Evolutionary conservation across 2,888 invertebrate genomes (phyloP).

Genomic region (Pheosia gnoma): DNA sequence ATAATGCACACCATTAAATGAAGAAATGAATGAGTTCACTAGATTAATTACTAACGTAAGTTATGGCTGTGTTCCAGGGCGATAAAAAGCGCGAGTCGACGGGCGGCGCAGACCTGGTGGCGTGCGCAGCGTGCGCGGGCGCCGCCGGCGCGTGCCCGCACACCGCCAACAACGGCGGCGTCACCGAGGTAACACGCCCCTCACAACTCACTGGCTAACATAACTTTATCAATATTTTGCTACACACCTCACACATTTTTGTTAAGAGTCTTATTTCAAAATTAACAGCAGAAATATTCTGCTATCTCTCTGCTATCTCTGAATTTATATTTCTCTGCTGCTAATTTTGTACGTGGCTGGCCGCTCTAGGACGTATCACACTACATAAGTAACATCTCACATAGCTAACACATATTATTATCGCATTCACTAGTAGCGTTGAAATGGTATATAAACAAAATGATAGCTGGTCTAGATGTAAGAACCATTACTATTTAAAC

Average conservation of each 20-base stretch:
- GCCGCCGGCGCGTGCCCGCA: conserved; percentile 93
- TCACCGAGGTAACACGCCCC: conserved; percentile 88
- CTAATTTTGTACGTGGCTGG: not conserved
- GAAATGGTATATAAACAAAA: not conserved
- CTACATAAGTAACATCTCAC: not conserved
- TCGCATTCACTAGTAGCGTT: not conserved
- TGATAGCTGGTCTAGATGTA: not conserved
- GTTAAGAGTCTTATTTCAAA: not conserved
- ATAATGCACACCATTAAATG: no score
- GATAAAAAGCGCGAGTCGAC: conserved; percentile 93
- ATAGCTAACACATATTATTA: not conserved
- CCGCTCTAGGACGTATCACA: not conserved
- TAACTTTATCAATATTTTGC: conserved; percentile 38
- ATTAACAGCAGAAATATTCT: not conserved
- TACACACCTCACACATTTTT: conserved; percentile 4
- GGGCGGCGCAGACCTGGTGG: conserved; percentile 92
- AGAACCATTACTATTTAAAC: not conserved
- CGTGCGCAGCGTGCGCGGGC: conserved; percentile 90
- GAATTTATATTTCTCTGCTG: not conserved
- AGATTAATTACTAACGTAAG: not conserved
- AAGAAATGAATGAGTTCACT: no score
- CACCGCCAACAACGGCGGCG: conserved; percentile 94
- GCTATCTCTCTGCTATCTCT: not conserved
- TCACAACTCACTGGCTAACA: conserved; percentile 22
- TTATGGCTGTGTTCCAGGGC: conserved; percentile 81